Evolutionary conservation across 1,140 invertebrate genomes (phyloP), one percentile per base, ranked within the genome.

Genomic region (Zaprionus africanus): DNA sequence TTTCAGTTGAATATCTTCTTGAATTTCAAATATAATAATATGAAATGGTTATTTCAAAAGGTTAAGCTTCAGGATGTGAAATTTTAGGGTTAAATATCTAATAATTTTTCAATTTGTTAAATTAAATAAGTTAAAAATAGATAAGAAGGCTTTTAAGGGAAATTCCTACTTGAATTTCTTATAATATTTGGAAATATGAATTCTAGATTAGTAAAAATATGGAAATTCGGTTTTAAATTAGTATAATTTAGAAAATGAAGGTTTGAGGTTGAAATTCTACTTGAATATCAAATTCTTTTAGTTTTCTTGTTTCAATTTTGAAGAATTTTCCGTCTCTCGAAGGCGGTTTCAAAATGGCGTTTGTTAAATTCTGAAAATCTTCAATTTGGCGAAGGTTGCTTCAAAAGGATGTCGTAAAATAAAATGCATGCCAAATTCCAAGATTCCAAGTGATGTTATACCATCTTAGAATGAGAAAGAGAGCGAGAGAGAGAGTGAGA

Each of bases 401-500:
- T 28, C 15, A 31, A 49, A 43, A 41, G 19, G 13, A 56, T 53
- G 62, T 49, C 62, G 57, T 76, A 76, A 72, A 76, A 41, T 59
- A 15, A 67, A 67, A 28, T 56, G 41, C 74, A 41, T 76, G 69
- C 56, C 69, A 66, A 72, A 76, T 76, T 72, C 69, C 69, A 70
- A 41, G 60, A 71, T 63, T 51, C 36, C 17, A 7, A 41, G 46
- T 19, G 12, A 57, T 31, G 64, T 17, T 26, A 53, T 72, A 19
- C 38, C 63, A 54, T n/a, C 24, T 7, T 2, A 22, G 5, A 53
- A 11, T 24, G 22, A 4, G 19, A 51, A 6, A 24, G 34, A 22
- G 13, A 41, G 13, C 24, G 24, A 43, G 15, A 13, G 24, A 36
- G 22, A 4, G 19, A 51, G 11, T 17, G 34, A 19, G 12, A 64